Conservation (phyloP, 2,113 vertebrate species). For the Ictalurus furcatus region DNA sequence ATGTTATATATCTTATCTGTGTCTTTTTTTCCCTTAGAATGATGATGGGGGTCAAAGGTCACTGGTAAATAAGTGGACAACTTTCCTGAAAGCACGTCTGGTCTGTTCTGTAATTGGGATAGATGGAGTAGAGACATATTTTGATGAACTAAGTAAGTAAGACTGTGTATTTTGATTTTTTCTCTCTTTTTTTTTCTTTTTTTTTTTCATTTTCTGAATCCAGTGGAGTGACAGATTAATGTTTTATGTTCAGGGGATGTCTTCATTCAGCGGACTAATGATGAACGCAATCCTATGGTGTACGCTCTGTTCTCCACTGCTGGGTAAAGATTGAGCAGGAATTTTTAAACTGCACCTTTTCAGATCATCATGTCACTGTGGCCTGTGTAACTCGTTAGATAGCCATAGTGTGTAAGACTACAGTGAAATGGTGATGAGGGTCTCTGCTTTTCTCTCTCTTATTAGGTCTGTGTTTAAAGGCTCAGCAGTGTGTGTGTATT, state of each 20-base stretch:
- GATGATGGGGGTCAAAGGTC: slow-evolving; percentile 83
- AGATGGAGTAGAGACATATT: slow-evolving; percentile 82
- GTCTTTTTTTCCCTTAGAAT: slow-evolving; percentile 66
- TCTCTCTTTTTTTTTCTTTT: neutral
- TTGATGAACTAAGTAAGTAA: slow-evolving; percentile 77
- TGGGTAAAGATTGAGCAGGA: slow-evolving; percentile 67
- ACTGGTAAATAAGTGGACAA: slow-evolving; percentile 84
- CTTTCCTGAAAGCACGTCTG: slow-evolving; percentile 82
- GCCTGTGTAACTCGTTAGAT: neutral
- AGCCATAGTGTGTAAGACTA: neutral
- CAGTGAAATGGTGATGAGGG: neutral
- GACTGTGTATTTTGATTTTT: neutral
- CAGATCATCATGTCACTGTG: neutral
- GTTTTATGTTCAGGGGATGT: slow-evolving; percentile 73
- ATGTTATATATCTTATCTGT: neutral
- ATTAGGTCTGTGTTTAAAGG: slow-evolving; percentile 82
- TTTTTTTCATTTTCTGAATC: neutral
- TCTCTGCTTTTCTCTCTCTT: slow-evolving; percentile 43
- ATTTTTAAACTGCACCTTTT: neutral
- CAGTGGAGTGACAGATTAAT: slow-evolving; percentile 40
- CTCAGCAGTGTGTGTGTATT: slow-evolving; percentile 83
- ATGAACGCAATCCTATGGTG: slow-evolving; percentile 78
- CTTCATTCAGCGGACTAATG: slow-evolving; percentile 79
- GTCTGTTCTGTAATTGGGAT: slow-evolving; percentile 82
- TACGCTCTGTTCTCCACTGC: slow-evolving; percentile 81